A percentile compares a stretch with the other conserved stretches of the same genome.
These are phyloP conservation scores for Pygoscelis antarcticus DNA, from an alignment of 2,113 vertebrate species.

Conservation along the genomic window DNA sequence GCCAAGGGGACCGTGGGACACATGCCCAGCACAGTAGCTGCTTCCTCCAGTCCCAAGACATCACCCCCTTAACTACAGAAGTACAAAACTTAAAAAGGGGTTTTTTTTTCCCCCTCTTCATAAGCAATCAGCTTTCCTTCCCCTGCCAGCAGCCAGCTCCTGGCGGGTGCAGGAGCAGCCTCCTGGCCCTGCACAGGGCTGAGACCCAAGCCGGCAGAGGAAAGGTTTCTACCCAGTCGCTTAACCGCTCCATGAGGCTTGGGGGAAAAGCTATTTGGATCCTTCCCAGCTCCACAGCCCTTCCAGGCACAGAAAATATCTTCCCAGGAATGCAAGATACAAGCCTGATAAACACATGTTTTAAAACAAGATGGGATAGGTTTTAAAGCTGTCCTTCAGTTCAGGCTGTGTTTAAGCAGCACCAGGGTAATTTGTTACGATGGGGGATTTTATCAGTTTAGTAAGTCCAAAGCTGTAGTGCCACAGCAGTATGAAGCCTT, in stretches of 20 bases:
- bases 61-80: not conserved
- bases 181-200: rapidly evolving
- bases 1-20: not conserved
- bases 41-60: not conserved
- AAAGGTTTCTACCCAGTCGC: not conserved
- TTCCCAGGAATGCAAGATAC: not conserved
- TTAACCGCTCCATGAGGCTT: rapidly evolving
- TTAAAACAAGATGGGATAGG: not conserved
- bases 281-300: not conserved
- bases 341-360: not conserved
- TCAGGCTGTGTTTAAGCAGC: not conserved
- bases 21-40: rapidly evolving
- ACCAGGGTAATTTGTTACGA: not conserved
- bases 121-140: not conserved
- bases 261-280: not conserved
- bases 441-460: not conserved
- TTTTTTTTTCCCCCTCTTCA: rapidly evolving
- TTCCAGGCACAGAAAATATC: not conserved
- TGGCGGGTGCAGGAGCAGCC: not conserved
- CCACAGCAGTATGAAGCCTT: not conserved
- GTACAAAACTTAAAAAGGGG: not conserved
- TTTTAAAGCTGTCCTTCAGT: not conserved
- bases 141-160: rapidly evolving
- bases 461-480: not conserved
- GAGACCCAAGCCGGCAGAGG: rapidly evolving